Conservation (phyloP, 1,140 invertebrate species). For the Drosophila dunni region DNA sequence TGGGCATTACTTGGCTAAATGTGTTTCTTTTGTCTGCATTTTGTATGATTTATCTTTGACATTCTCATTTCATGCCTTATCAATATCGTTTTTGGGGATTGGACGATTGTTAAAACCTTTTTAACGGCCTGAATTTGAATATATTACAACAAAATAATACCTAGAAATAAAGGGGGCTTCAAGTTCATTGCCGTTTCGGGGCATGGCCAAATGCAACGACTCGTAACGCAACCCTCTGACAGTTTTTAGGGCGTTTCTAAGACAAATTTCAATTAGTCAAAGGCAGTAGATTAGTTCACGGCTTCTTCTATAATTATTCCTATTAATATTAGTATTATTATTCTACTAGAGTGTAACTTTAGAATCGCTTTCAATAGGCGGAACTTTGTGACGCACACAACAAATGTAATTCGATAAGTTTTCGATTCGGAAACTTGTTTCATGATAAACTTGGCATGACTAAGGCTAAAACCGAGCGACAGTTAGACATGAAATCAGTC, state of each 20-base stretch:
- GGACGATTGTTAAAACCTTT: constrained; percentile 30
- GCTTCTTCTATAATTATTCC: constrained; percentile 9
- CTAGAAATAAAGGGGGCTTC: constrained; percentile 4
- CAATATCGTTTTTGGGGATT: constrained; percentile 24
- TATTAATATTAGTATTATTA: constrained; percentile 18
- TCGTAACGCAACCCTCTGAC: constrained; percentile 21
- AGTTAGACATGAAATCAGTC: constrained; percentile 34
- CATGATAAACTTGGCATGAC: constrained; percentile 56
- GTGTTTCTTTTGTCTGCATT: constrained; percentile 47
- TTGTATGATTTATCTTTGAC: constrained; percentile 74
- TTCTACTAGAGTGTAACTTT: constrained; percentile 23
- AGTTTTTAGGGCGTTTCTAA: constrained; percentile 25
- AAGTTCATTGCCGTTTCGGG: constrained; percentile 61
- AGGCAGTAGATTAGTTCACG: constrained; percentile 24
- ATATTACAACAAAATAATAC: constrained; percentile 18
- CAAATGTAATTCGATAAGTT: constrained; percentile 56
- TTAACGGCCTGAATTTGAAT: constrained; percentile 60
- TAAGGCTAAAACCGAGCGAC: constrained; percentile 49
- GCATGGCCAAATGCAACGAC: constrained; percentile 51
- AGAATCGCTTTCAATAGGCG: constrained; percentile 56
- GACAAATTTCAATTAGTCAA: constrained; percentile 57
- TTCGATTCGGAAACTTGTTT: constrained; percentile 62
- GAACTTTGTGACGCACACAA: constrained; percentile 60
- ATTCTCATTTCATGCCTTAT: constrained; percentile 69
- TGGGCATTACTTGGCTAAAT: constrained; percentile 27